These are phyloP conservation scores for Limnodromus scolopaceus DNA, from an alignment of 2,797 vertebrate genomes.

Conservation along the genomic window DNA sequence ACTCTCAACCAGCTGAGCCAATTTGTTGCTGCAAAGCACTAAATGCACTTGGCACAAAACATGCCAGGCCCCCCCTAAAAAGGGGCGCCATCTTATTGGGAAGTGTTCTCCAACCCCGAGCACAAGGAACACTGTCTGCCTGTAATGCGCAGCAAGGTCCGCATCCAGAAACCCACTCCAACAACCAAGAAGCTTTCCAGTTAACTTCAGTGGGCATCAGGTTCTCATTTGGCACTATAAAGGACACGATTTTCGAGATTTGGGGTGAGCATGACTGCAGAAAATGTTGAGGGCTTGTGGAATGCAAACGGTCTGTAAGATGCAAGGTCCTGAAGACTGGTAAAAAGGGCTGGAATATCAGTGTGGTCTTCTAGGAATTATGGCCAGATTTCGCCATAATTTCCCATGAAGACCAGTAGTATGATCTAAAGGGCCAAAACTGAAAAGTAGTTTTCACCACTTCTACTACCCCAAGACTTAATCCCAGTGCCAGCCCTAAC, in stretches of 20 bases:
- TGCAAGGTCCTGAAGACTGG: accelerated
- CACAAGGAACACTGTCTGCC: background rate
- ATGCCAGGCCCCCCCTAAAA: background rate
- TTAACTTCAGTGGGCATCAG: background rate
- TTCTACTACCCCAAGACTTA: accelerated
- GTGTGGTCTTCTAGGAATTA: accelerated
- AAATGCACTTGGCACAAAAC: accelerated
- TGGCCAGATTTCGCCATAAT: accelerated
- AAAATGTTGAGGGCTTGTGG: too few relatives aligned
- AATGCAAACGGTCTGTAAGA: accelerated
- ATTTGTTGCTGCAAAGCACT: background rate
- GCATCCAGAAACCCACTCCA: background rate
- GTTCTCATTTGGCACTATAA: background rate
- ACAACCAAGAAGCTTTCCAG: accelerated
- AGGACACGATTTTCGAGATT: accelerated
- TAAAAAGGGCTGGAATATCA: background rate
- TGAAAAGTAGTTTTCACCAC: too few relatives aligned
- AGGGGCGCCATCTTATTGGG: background rate
- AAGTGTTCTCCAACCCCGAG: background rate
- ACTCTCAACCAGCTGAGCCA: accelerated
- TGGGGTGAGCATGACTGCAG: too few relatives aligned
- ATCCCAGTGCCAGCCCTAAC: accelerated
- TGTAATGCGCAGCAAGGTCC: accelerated
- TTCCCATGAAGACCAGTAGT: accelerated
- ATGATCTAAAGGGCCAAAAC: background rate